Percentiles rank a stretch among this genome's conserved stretches.
Conservation (phyloP, 2,888 invertebrate genomes). For the Hedya salicella region DNA sequence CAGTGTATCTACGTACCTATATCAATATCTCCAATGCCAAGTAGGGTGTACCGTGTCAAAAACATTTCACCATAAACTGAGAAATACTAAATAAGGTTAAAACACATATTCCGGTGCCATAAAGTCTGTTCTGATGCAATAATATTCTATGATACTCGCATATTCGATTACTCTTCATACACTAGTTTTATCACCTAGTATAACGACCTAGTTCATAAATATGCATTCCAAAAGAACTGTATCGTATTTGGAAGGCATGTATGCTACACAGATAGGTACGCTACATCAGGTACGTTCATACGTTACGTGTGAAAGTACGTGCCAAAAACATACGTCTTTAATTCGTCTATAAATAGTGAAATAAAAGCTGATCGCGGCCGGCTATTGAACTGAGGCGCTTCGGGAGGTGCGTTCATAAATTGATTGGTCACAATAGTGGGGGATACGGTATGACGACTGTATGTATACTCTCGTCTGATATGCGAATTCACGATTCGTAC, state of each 20-base stretch:
- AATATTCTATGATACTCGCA: too few relatives aligned
- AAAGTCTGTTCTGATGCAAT: too few relatives aligned
- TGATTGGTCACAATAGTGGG: conserved; percentile 26
- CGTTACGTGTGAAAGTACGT: conserved; percentile 45
- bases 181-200: too few relatives aligned
- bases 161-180: too few relatives aligned
- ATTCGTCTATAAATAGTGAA: conserved; percentile 68
- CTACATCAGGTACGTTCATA: conserved; percentile 7
- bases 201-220: too few relatives aligned
- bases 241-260: conserved; percentile 4
- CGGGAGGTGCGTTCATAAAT: conserved; percentile 51
- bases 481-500: not conserved
- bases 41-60: too few relatives aligned
- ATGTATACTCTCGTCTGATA: not conserved
- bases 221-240: not conserved
- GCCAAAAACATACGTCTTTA: conserved; percentile 58
- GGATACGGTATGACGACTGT: not conserved
- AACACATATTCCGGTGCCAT: too few relatives aligned
- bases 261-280: conserved; percentile 1
- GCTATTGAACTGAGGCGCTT: conserved; percentile 69
- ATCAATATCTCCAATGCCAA: too few relatives aligned
- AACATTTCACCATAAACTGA: too few relatives aligned
- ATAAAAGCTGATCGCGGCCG: conserved; percentile 64
- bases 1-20: too few relatives aligned
- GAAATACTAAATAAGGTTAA: too few relatives aligned